Percentiles rank a stretch among this genome's conserved stretches.
Conservation (phyloP, 2,888 invertebrate species). For the Eupithecia subfuscata region DNA sequence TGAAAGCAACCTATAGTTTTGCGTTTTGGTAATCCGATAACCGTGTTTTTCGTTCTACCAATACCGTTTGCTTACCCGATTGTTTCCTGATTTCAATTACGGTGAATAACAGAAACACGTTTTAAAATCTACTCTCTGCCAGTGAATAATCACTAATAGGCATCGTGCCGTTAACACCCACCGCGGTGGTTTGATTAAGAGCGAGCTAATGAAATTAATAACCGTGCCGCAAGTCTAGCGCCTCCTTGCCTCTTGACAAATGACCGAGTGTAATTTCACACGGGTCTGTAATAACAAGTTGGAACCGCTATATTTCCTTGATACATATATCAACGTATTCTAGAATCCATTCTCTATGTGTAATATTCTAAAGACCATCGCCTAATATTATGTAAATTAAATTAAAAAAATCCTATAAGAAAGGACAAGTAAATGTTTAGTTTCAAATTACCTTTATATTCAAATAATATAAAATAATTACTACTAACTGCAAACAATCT, state of each 20-base stretch:
- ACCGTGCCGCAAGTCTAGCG: constrained; percentile 70
- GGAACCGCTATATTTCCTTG: constrained; percentile 18
- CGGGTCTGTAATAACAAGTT: constrained; percentile 64
- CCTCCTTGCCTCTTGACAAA: constrained; percentile 77
- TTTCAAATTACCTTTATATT: neutral
- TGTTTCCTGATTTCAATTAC: constrained; percentile 10
- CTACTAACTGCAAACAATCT: too few species aligned
- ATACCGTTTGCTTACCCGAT: constrained; percentile 7
- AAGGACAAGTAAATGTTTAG: neutral
- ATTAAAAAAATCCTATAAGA: neutral
- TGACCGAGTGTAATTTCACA: constrained; percentile 81
- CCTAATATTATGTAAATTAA: neutral
- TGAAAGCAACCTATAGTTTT: neutral
- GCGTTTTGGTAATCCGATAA: constrained; percentile 16
- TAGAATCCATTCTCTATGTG: neutral
- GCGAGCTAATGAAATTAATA: constrained; percentile 81
- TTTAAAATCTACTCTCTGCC: constrained; percentile 22
- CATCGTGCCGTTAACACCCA: constrained; percentile 61
- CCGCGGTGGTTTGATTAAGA: constrained; percentile 75
- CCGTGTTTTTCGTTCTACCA: neutral
- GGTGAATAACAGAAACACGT: constrained; percentile 24
- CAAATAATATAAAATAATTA: too few species aligned
- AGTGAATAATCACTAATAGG: constrained; percentile 59
- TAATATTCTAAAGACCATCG: neutral
- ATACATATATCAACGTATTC: neutral